phyloP scores from a whole-genome alignment of 2,888 invertebrate genomes.

The Allolobophora icterica region DNA sequence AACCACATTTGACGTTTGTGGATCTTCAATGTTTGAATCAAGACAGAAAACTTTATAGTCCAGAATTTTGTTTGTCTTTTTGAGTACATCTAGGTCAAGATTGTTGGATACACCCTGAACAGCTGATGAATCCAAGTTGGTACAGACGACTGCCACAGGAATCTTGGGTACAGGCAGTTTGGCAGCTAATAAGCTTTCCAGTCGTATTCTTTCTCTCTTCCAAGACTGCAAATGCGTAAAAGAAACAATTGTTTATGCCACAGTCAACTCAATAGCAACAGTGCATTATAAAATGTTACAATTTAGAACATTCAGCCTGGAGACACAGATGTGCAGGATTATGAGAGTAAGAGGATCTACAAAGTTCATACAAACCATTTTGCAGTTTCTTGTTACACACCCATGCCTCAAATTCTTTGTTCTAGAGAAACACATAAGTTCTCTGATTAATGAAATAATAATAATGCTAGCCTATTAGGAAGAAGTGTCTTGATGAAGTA shows the following conservation, averaged over 20 bases:
- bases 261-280: neutral
- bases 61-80: neutral
- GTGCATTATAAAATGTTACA: neutral
- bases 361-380: neutral
- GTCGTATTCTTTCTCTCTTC: neutral
- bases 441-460: no score
- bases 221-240: neutral
- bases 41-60: slow-evolving; percentile 5
- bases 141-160: neutral
- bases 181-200: neutral
- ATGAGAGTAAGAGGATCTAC: neutral
- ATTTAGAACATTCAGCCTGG: neutral
- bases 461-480: neutral
- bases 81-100: neutral
- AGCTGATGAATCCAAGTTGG: neutral
- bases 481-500: no score
- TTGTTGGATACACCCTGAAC: neutral
- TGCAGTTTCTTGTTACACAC: neutral
- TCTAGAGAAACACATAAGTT: no score
- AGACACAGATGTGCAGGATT: neutral
- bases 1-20: neutral
- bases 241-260: neutral
- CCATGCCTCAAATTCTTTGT: neutral
- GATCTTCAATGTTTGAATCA: slow-evolving; percentile 12
- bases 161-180: neutral